A percentile compares a stretch with the other conserved stretches of the same genome.
phyloP scores from a whole-genome alignment of 92 coral and sea anemone species.

The Porites evermanni region DNA sequence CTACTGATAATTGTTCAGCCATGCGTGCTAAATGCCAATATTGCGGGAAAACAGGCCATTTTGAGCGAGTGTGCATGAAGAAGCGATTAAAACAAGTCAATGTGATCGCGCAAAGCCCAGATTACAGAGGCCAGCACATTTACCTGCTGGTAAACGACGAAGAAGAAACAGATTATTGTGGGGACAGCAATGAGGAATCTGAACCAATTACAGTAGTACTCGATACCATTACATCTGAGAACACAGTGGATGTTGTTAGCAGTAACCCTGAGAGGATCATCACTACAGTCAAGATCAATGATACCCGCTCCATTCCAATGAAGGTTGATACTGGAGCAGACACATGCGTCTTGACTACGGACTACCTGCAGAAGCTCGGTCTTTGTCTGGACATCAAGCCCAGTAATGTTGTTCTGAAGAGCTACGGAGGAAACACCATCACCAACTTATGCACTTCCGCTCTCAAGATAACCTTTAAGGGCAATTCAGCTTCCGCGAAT shows the following conservation, averaged over 20 bases:
- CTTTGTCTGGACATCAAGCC: conserved; percentile 54
- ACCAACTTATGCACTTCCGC: conserved; percentile 56
- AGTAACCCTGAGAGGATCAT: conserved; percentile 55
- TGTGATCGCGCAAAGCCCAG: conserved; percentile 36
- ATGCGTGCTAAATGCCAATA: conserved; percentile 35
- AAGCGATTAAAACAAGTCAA: conserved; percentile 28
- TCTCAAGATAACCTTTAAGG: conserved; percentile 55
- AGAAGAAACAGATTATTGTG: background rate
- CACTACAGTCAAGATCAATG: conserved; percentile 39
- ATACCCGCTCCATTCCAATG: conserved; percentile 36
- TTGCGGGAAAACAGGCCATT: conserved; percentile 38
- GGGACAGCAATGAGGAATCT: conserved; percentile 9
- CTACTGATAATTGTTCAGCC: conserved; percentile 46
- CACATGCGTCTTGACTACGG: conserved; percentile 56
- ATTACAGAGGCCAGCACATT: conserved; percentile 30
- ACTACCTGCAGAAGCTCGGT: conserved; percentile 46
- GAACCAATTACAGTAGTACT: conserved; percentile 46
- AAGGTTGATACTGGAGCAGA: conserved; percentile 69
- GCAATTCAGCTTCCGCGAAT: conserved; percentile 10
- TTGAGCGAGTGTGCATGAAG: conserved; percentile 27
- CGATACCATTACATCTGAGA: conserved; percentile 47
- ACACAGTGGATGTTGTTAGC: conserved; percentile 35
- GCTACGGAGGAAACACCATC: conserved; percentile 54
- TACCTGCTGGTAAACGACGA: conserved; percentile 34
- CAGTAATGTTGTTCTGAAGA: conserved; percentile 31